phyloP scores from a whole-genome alignment of 2,797 vertebrate genomes.

The Somateria mollissima region DNA sequence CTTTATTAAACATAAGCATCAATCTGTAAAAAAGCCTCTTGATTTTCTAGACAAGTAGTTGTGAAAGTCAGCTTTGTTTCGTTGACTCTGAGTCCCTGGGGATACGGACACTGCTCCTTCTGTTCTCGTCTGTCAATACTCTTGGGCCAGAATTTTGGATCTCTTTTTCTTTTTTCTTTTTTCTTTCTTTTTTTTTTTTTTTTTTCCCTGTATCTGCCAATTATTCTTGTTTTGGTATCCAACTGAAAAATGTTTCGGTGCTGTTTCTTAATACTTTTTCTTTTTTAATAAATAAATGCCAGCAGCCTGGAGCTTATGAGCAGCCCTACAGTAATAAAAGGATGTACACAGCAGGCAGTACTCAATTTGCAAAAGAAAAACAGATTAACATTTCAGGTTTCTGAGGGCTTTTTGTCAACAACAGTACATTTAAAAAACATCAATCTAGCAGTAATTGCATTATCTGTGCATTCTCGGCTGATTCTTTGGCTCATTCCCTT shows the following conservation, averaged over 20 bases:
- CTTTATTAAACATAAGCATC: conserved; percentile 46
- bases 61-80: conserved; percentile 61
- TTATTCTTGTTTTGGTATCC: conserved; percentile 42
- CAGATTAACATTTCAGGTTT: conserved; percentile 72
- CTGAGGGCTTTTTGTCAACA: conserved; percentile 73
- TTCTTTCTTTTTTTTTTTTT: background rate
- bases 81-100: background rate
- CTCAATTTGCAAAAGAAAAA: conserved; percentile 73
- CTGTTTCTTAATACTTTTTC: conserved; percentile 44
- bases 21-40: conserved; percentile 42
- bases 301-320: conserved; percentile 56
- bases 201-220: background rate
- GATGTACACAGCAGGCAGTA: conserved; percentile 67
- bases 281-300: conserved; percentile 67
- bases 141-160: background rate
- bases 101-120: conserved; percentile 29
- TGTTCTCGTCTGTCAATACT: conserved; percentile 31
- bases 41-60: conserved; percentile 41
- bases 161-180: background rate
- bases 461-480: conserved; percentile 40
- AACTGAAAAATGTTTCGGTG: conserved; percentile 33
- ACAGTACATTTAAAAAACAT: conserved; percentile 60
- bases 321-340: conserved; percentile 68
- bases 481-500: conserved; percentile 40
- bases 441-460: conserved; percentile 67